Percentiles rank a stretch among this genome's conserved stretches.
These are phyloP conservation scores for Acrobasis repandana DNA, from an alignment of 2,888 invertebrate species.

Conservation along the genomic window DNA sequence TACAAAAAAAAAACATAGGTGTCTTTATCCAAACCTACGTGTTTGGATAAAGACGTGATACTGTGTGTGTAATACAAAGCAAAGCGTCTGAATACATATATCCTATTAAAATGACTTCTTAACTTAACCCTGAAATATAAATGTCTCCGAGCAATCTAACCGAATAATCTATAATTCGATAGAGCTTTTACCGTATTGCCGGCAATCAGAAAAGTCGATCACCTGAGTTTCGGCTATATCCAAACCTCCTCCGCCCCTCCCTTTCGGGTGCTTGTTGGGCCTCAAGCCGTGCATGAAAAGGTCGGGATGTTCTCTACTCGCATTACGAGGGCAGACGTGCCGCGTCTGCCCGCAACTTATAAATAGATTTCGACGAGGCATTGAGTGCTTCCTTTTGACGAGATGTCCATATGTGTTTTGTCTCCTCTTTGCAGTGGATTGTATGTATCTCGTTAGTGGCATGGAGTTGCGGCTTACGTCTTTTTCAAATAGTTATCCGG, in stretches of 20 bases:
- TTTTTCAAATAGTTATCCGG: too few species aligned
- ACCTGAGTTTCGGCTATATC: conserved; percentile 40
- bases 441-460: neutral
- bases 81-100: too few species aligned
- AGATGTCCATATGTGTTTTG: conserved; percentile 19
- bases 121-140: too few species aligned
- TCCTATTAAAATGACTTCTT: too few species aligned
- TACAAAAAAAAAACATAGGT: too few species aligned
- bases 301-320: conserved; percentile 46
- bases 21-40: too few species aligned
- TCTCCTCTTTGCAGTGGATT: neutral
- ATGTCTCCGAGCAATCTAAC: too few species aligned
- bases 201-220: conserved; percentile 32
- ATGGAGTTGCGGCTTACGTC: neutral
- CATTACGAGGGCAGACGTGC: conserved; percentile 22
- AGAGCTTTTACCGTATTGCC: conserved; percentile 10
- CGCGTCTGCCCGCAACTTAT: conserved; percentile 23
- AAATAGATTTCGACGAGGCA: conserved; percentile 28
- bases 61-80: too few species aligned
- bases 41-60: too few species aligned
- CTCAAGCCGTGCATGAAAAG: conserved; percentile 63
- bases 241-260: conserved; percentile 35
- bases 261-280: conserved; percentile 50
- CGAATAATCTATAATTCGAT: neutral
- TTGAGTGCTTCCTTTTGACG: conserved; percentile 28